These are phyloP conservation scores for Antidorcas marsupialis DNA, from an alignment of 2,113 vertebrate genomes.

Conservation along the genomic window DNA sequence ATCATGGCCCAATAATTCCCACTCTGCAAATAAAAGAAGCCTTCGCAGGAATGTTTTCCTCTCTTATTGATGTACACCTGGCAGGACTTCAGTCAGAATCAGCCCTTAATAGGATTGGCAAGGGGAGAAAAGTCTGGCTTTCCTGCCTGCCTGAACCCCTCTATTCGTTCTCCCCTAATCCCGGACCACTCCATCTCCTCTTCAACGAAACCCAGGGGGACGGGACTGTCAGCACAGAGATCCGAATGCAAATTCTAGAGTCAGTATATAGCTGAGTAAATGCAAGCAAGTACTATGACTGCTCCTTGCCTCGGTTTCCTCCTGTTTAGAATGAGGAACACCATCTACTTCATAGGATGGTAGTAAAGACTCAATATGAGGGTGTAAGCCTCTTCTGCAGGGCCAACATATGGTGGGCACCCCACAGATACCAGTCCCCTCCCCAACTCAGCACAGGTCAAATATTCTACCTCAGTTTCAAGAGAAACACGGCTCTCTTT, in stretches of 20 bases:
- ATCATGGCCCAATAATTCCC: background rate
- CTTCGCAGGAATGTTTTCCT: background rate
- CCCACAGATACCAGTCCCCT: background rate
- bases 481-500: background rate
- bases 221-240: background rate
- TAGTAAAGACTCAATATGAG: background rate
- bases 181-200: background rate
- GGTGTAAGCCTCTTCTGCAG: no score
- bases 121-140: background rate
- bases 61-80: background rate
- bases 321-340: background rate
- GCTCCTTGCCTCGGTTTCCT: background rate
- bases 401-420: background rate
- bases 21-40: constrained; percentile 1
- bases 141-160: background rate
- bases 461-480: background rate
- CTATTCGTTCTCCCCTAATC: background rate
- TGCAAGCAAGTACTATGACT: background rate
- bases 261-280: background rate
- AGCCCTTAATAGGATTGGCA: background rate
- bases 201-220: background rate
- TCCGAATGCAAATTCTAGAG: background rate
- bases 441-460: background rate
- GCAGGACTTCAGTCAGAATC: background rate
- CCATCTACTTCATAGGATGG: background rate